These are phyloP conservation scores for Falco punctatus DNA, from an alignment of 2,113 vertebrate genomes.

Conservation along the genomic window DNA sequence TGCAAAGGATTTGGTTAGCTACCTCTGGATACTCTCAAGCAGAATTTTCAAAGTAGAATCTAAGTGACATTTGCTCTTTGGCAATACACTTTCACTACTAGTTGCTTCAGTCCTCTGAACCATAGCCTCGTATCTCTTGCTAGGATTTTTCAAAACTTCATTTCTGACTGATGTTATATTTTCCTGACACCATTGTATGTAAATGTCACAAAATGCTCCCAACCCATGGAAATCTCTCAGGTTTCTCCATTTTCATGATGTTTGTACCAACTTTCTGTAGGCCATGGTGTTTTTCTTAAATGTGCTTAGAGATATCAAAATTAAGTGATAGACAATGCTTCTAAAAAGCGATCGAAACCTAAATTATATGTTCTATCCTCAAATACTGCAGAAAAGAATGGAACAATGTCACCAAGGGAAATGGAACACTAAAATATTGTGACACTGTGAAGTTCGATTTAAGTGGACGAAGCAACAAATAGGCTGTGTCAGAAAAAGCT, in stretches of 20 bases:
- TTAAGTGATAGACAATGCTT: background rate
- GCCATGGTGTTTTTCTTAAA: background rate
- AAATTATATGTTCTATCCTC: background rate
- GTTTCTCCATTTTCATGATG: background rate
- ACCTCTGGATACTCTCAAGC: background rate
- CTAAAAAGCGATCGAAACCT: background rate
- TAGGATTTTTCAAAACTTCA: background rate
- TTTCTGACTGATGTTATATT: background rate
- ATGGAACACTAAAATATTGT: background rate
- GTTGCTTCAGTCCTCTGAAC: background rate
- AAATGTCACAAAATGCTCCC: background rate
- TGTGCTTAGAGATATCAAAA: background rate
- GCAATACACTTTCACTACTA: background rate
- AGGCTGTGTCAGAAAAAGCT: background rate
- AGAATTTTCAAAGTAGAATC: background rate
- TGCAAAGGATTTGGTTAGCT: background rate
- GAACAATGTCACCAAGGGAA: background rate
- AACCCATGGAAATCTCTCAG: background rate
- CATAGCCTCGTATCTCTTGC: background rate
- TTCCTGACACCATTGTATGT: background rate
- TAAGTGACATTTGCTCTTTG: background rate
- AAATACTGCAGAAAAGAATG: background rate
- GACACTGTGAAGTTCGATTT: background rate
- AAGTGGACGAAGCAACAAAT: background rate
- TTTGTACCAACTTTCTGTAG: background rate